Evolutionary conservation across 2,113 vertebrate species (phyloP), one percentile per base, ranked within the genome.

Genomic region (Uria lomvia): DNA sequence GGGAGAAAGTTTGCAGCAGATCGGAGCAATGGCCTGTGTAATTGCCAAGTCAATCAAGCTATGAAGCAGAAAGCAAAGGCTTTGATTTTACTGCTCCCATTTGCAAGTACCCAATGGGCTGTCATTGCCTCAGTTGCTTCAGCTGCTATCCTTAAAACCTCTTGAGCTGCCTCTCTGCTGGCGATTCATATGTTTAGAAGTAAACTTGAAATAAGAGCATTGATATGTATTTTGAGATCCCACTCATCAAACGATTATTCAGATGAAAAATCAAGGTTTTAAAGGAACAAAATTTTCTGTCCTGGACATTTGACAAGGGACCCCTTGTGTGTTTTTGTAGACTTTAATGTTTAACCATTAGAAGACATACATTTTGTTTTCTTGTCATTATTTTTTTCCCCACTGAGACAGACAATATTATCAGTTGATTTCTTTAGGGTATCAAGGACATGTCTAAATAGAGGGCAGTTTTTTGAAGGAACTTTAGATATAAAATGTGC

Each of bases 31-130:
- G 75, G 79, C 52, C 87, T 75, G 56, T 83, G 75, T 92, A 90
- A 93, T 77, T 93, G 77, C 38, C 26, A 95, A 97, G 97, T 98
- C 96, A 97, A 89, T 86, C 86, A 95, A 93, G n/a, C 50, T 72
- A 76, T 30, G 71, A 80, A 66, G 65, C 66, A 87, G 83, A 91
- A 95, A 92, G 65, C 78, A 55, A 94, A 96, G 59, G 32, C 72
- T 96, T 96, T 73, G 87, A 68, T 95, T 96, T 79, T 76, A 9
- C 60, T 86, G 60, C 75, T 96, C 67, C 56, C 30, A 55, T 88
- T 92, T 7, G 6, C 32, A 30, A 75, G 16, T 36, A 42, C 27
- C 17, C 65, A 58, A 32, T 56, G 49, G 68, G 38, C 26, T 79
- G 59, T 59, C 77, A 55, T 55, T 88, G 88, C 83, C 43, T 75